These are phyloP conservation scores for Liasis olivaceus DNA, from an alignment of 2,797 vertebrate genomes.

Conservation along the genomic window DNA sequence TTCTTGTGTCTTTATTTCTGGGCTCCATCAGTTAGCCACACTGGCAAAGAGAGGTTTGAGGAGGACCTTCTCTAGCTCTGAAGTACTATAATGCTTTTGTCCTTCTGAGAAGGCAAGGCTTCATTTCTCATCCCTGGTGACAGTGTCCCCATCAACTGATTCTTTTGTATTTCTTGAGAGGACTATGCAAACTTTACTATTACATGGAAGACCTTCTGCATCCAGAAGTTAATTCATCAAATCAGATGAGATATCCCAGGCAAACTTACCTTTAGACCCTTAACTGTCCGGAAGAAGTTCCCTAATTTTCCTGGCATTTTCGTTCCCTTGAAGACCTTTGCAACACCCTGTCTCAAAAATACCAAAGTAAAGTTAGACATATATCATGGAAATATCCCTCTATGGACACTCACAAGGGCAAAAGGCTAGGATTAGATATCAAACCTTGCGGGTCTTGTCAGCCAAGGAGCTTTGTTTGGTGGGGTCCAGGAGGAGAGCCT, in stretches of 20 bases:
- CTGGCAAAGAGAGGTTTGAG: not conserved
- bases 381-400: not conserved
- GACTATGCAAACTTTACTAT: not conserved
- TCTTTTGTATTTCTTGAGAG: not conserved
- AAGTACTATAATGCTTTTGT: not conserved
- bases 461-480: too few species aligned
- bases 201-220: not conserved
- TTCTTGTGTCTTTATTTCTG: too few species aligned
- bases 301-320: conserved; percentile 96
- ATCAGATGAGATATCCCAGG: not conserved
- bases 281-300: conserved; percentile 79
- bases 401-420: not conserved
- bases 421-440: not conserved
- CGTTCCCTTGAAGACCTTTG: conserved; percentile 91
- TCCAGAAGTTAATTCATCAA: not conserved
- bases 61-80: not conserved
- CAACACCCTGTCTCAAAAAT: conserved; percentile 79
- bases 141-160: too few species aligned
- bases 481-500: too few species aligned
- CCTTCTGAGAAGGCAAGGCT: not conserved
- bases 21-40: not conserved
- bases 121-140: not conserved
- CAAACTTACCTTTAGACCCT: conserved; percentile 86
- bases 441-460: not conserved
- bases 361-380: not conserved